Percentiles rank a stretch among this genome's conserved stretches.
Conservation (phyloP, 1,140 invertebrate species). For the Caenorhabditis inopinata region DNA sequence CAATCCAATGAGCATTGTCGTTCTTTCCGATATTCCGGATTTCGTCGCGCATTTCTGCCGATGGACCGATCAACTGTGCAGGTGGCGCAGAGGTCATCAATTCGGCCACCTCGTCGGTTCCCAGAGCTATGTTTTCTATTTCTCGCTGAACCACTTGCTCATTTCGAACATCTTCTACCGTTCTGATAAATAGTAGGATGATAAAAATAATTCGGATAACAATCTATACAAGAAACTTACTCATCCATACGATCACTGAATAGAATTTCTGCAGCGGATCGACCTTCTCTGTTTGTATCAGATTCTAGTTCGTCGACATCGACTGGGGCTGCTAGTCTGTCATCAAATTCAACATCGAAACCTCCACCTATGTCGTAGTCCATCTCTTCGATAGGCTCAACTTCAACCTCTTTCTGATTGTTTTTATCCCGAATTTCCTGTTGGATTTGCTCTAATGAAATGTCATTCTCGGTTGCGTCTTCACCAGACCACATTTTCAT, state of each 20-base stretch:
- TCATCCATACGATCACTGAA: not conserved
- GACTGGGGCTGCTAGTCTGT: not conserved
- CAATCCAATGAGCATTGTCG: slow-evolving; percentile 17
- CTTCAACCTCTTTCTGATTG: not conserved
- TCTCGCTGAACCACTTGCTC: not conserved
- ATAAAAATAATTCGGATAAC: not conserved
- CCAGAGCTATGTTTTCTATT: not conserved
- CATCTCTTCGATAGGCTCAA: not conserved
- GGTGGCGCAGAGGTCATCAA: slow-evolving; percentile 1
- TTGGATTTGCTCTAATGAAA: not conserved
- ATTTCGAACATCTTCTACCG: not conserved
- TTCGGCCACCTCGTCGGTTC: not conserved
- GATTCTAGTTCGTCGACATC: not conserved
- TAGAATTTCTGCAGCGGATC: not conserved
- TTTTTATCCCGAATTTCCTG: not conserved
- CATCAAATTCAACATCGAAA: not conserved
- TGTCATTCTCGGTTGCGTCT: not conserved
- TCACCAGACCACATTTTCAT: not conserved
- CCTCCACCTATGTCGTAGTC: not conserved
- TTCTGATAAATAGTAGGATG: not conserved
- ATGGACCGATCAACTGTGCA: not conserved
- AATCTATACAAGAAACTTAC: not conserved
- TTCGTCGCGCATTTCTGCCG: slow-evolving; percentile 10
- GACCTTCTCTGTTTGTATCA: not conserved
- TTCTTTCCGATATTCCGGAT: not conserved